Conservation (phyloP, 1,140 invertebrate genomes). For the Bursaphelenchus mucronatus region DNA sequence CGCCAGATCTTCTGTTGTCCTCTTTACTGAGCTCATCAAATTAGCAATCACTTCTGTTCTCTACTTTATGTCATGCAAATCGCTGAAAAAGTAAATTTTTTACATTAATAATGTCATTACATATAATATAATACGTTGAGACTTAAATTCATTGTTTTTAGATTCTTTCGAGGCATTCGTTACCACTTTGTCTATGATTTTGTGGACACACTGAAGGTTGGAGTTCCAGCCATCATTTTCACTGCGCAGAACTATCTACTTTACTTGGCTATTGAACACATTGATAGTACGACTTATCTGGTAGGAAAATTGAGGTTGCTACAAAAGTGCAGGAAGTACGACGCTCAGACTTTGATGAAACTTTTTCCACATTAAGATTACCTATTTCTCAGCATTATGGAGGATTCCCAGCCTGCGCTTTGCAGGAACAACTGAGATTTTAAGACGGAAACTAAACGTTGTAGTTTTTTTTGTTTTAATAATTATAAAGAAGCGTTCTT, state of each 20-base stretch:
- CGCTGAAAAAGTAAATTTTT: slow-evolving; percentile 60
- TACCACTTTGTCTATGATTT: slow-evolving; percentile 75
- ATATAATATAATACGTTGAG: slow-evolving; percentile 9
- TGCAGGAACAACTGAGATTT: too few species aligned
- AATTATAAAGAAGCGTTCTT: slow-evolving; percentile 12
- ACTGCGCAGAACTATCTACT: slow-evolving; percentile 94
- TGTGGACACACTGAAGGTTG: slow-evolving; percentile 79
- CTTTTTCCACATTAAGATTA: too few species aligned
- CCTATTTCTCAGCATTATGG: too few species aligned
- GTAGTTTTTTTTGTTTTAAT: too few species aligned
- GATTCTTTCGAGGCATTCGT: slow-evolving; percentile 65
- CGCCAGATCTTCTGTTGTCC: slow-evolving; percentile 68
- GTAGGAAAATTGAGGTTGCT: neutral
- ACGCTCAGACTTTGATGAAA: too few species aligned
- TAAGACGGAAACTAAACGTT: too few species aligned
- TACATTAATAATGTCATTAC: slow-evolving; percentile 1
- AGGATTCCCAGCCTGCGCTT: too few species aligned
- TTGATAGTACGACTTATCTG: slow-evolving; percentile 72
- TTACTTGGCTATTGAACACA: slow-evolving; percentile 64
- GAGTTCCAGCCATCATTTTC: slow-evolving; percentile 88
- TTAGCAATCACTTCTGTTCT: slow-evolving; percentile 74
- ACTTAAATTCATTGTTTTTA: slow-evolving; percentile 22
- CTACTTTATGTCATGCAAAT: slow-evolving; percentile 75
- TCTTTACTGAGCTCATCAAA: slow-evolving; percentile 89
- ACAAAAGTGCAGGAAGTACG: too few species aligned